Evolutionary conservation across 1,140 invertebrate genomes (phyloP).

Genomic region (Paraescarpia echinospica): DNA sequence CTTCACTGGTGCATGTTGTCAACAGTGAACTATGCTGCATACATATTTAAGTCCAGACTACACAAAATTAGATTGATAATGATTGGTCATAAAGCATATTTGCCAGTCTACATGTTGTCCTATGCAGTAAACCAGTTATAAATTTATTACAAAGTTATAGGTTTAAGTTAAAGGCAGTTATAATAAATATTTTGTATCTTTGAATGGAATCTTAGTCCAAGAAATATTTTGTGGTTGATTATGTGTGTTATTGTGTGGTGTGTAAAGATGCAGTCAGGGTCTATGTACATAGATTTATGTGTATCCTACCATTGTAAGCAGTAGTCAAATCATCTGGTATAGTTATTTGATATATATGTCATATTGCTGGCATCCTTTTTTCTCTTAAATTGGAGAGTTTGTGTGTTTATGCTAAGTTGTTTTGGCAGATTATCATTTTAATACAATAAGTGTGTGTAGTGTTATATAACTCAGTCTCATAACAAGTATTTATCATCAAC

Average conservation of each 20-base stretch:
- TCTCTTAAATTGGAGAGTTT: background rate
- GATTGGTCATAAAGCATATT: background rate
- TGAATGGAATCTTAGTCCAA: background rate
- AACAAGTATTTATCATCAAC: background rate
- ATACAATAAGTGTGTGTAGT: background rate
- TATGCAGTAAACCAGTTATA: background rate
- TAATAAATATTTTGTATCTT: background rate
- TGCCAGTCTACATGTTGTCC: background rate
- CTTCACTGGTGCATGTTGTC: background rate
- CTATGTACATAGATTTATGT: background rate
- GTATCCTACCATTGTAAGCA: background rate
- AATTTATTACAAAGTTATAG: background rate
- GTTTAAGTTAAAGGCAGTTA: background rate
- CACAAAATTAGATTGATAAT: background rate
- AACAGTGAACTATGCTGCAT: background rate
- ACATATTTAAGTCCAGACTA: background rate
- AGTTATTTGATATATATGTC: background rate
- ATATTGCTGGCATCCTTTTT: background rate
- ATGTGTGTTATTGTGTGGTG: background rate
- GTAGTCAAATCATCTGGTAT: background rate
- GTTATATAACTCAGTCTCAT: background rate
- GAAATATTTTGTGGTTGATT: background rate
- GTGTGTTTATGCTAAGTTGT: background rate
- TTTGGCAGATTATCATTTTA: background rate
- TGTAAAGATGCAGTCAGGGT: background rate